phyloP scores from a whole-genome alignment of 2,113 vertebrate genomes.

The Oncorhynchus tshawytscha region DNA sequence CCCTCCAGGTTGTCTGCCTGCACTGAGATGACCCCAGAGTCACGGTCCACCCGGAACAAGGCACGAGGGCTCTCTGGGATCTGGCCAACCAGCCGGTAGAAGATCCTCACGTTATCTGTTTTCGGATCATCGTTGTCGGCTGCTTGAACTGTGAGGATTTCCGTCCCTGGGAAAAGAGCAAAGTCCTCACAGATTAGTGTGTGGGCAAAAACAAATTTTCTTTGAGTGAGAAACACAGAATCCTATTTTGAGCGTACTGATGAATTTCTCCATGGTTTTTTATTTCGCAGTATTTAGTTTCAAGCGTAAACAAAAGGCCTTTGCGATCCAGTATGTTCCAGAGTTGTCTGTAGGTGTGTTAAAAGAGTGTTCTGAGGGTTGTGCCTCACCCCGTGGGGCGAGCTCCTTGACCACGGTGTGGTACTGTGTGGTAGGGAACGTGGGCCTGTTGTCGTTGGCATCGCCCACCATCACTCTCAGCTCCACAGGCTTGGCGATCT shows the following conservation, averaged over 20 bases:
- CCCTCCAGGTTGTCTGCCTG: conserved; percentile 67
- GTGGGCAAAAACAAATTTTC: background rate
- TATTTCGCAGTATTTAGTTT: conserved; percentile 44
- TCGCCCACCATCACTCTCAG: conserved; percentile 72
- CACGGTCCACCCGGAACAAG: conserved; percentile 70
- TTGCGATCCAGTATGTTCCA: conserved; percentile 7
- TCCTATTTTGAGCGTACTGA: background rate
- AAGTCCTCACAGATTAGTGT: background rate
- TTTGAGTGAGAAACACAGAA: background rate
- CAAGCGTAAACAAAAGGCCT: conserved; percentile 57
- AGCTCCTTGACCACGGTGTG: conserved; percentile 73
- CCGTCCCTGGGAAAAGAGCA: conserved; percentile 61
- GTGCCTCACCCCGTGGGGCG: conserved; percentile 50
- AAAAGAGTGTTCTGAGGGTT: background rate
- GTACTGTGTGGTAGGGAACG: conserved; percentile 71
- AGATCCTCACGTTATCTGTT: conserved; percentile 72
- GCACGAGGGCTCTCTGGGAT: conserved; percentile 73
- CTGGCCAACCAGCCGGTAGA: conserved; percentile 68
- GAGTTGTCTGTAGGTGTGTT: background rate
- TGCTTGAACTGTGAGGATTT: conserved; percentile 73
- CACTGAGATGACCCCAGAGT: conserved; percentile 67
- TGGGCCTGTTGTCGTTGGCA: conserved; percentile 73
- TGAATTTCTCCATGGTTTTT: background rate
- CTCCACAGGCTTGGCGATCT: conserved; percentile 68
- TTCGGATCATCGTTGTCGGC: conserved; percentile 77